phyloP scores from a whole-genome alignment of 2,113 vertebrate genomes.

The Myiopsitta monachus region DNA sequence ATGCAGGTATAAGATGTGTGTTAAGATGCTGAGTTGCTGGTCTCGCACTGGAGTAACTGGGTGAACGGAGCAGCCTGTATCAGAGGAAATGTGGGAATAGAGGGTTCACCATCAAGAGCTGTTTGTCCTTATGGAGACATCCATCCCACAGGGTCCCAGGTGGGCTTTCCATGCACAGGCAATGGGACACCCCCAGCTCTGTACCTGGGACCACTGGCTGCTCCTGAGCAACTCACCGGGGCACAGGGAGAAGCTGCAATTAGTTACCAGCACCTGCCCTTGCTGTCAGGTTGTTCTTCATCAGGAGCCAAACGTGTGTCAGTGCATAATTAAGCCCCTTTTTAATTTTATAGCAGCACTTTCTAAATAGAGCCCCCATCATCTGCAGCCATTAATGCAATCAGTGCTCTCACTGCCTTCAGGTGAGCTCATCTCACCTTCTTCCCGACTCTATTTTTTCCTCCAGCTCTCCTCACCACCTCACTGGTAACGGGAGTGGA shows the following conservation, averaged over 20 bases:
- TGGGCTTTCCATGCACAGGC: rapidly evolving
- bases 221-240: rapidly evolving
- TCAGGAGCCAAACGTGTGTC: not conserved
- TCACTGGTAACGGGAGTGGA: not conserved
- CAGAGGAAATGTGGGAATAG: not conserved
- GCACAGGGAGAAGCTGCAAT: not conserved
- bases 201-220: not conserved
- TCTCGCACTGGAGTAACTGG: not conserved
- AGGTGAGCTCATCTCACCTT: constrained; percentile 22
- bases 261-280: constrained; percentile 6
- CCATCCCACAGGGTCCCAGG: rapidly evolving
- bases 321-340: constrained; percentile 43
- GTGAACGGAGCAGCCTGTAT: not conserved
- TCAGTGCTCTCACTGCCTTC: not conserved
- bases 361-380: constrained; percentile 14
- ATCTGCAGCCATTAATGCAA: not conserved
- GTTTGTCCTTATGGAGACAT: rapidly evolving
- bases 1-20: rapidly evolving
- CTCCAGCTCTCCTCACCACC: not conserved
- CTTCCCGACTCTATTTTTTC: not conserved
- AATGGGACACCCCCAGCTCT: not conserved
- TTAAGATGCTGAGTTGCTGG: not conserved
- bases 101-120: rapidly evolving
- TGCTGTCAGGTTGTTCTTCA: constrained; percentile 5
- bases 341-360: constrained; percentile 23